phyloP scores from a whole-genome alignment of 2,113 vertebrate genomes.

The Peromyscus maniculatus region DNA sequence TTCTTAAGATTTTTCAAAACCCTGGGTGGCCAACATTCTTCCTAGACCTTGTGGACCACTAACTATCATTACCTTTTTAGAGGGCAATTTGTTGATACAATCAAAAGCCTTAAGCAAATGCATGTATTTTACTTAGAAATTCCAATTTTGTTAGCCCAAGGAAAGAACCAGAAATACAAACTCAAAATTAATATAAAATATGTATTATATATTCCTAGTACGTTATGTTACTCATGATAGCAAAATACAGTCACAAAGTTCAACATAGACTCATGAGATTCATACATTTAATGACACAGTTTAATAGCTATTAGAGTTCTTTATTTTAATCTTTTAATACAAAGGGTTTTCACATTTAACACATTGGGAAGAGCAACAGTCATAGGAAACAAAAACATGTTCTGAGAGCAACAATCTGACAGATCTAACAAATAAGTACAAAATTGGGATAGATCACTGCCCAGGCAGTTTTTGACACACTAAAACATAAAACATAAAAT shows the following conservation, averaged over 20 bases:
- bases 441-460: neutral
- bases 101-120: neutral
- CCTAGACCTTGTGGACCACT: neutral
- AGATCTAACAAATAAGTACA: neutral
- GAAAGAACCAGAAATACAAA: neutral
- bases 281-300: neutral
- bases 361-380: neutral
- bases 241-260: neutral
- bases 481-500: slow-evolving; percentile 4
- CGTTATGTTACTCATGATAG: neutral
- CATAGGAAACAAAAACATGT: neutral
- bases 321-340: neutral
- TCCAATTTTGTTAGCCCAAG: neutral
- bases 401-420: neutral
- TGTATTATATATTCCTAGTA: neutral
- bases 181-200: slow-evolving; percentile 27
- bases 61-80: neutral
- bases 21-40: neutral
- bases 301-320: slow-evolving; percentile 26
- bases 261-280: neutral
- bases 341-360: neutral
- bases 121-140: neutral
- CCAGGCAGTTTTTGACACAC: neutral
- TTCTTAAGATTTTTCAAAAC: neutral
- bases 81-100: neutral